Evolutionary conservation across 2,113 vertebrate species (phyloP).

Genomic region (Rhea pennata): DNA sequence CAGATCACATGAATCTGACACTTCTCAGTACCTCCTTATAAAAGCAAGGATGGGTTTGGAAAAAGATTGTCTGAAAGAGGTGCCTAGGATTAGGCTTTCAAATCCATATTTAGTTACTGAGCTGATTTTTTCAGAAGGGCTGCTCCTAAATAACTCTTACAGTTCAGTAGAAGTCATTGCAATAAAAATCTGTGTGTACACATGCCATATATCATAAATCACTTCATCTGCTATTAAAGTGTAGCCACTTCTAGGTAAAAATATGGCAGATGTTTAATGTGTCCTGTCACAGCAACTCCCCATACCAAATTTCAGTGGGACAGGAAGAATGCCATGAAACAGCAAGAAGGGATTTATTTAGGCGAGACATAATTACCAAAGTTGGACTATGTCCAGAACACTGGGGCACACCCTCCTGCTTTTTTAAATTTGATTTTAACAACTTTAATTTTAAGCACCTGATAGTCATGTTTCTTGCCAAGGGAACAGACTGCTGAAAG

Average conservation of each 20-base stretch:
- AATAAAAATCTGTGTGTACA: not conserved
- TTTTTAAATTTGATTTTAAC: slow-evolving; percentile 62
- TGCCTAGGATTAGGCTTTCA: not conserved
- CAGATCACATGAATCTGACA: not conserved
- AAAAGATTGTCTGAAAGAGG: not conserved
- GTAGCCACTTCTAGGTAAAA: not conserved
- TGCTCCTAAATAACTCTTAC: not conserved
- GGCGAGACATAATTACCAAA: not conserved
- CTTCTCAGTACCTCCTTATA: not conserved
- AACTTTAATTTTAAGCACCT: slow-evolving; percentile 60
- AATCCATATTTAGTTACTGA: not conserved
- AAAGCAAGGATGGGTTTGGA: not conserved
- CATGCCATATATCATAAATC: not conserved
- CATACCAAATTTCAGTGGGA: fast-evolving
- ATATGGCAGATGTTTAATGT: not conserved
- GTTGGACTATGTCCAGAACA: slow-evolving; percentile 24
- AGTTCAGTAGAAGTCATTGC: not conserved
- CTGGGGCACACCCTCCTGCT: slow-evolving; percentile 21
- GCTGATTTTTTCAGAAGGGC: not conserved
- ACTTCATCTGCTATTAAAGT: not conserved
- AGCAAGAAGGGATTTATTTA: slow-evolving; percentile 9
- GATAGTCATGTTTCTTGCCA: slow-evolving; percentile 1
- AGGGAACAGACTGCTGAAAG: not conserved
- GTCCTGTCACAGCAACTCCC: slow-evolving; percentile 7
- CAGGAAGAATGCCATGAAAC: not conserved